Evolutionary conservation across 1,140 invertebrate genomes (phyloP).

Genomic region (Sinonovacula constricta): DNA sequence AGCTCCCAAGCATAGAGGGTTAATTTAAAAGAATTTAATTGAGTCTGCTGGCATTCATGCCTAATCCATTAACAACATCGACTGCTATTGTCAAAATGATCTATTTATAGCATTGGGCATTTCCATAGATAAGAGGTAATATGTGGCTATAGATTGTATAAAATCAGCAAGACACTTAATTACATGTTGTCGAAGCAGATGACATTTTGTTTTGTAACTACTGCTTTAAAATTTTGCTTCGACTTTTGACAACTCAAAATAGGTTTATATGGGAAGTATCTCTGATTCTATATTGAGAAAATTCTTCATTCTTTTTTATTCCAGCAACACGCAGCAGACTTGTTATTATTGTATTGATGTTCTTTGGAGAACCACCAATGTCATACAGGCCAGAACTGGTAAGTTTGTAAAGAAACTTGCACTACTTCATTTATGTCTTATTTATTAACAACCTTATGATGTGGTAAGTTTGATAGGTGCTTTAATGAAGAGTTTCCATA

Average conservation of each 20-base stretch:
- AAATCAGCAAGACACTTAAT: not conserved
- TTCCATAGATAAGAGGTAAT: too few relatives aligned
- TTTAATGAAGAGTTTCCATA: not conserved
- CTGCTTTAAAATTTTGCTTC: not conserved
- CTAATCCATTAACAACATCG: too few relatives aligned
- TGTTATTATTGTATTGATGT: constrained; percentile 44
- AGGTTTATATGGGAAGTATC: not conserved
- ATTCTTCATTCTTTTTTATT: not conserved
- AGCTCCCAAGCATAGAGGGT: too few relatives aligned
- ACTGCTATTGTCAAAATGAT: too few relatives aligned
- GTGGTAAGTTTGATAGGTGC: not conserved
- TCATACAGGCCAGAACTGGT: constrained; percentile 43
- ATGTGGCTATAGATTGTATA: not conserved
- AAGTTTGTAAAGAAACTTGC: not conserved
- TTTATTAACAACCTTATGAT: not conserved
- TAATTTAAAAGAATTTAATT: too few relatives aligned
- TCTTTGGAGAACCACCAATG: constrained; percentile 43
- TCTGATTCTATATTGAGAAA: not conserved
- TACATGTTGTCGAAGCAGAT: not conserved
- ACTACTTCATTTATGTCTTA: not conserved
- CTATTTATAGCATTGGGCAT: too few relatives aligned
- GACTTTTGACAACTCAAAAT: not conserved
- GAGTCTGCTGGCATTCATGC: too few relatives aligned
- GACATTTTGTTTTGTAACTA: too few relatives aligned
- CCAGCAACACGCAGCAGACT: not conserved